Conservation (phyloP, 2,113 vertebrate species). For the Ailurus styani region DNA sequence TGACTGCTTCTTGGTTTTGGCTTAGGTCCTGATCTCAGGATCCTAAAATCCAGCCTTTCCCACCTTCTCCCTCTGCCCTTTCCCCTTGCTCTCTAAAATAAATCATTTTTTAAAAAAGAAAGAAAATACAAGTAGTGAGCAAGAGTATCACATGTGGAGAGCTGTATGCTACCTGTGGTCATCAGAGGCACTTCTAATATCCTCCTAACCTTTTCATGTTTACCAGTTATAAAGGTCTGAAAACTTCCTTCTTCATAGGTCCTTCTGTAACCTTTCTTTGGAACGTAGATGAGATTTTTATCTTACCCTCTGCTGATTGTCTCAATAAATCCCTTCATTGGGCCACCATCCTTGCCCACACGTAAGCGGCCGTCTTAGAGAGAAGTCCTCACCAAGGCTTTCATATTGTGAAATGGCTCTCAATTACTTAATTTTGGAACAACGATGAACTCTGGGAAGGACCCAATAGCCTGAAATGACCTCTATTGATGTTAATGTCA, state of each 20-base stretch:
- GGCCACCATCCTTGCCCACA: neutral
- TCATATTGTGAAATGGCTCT: neutral
- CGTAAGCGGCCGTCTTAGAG: neutral
- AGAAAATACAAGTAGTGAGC: neutral
- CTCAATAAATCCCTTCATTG: neutral
- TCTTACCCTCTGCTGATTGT: neutral
- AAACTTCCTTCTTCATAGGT: neutral
- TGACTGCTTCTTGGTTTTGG: neutral
- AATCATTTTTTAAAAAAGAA: neutral
- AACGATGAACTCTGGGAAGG: neutral
- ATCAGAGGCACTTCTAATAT: neutral
- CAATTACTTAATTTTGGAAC: neutral
- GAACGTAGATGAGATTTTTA: neutral
- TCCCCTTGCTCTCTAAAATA: neutral
- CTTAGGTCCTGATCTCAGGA: neutral
- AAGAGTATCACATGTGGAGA: neutral
- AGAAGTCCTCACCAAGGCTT: neutral
- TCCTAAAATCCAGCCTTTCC: neutral
- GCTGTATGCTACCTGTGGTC: fast-evolving
- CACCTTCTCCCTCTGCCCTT: neutral
- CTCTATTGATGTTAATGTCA: neutral
- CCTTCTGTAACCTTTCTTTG: neutral
- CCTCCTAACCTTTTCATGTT: neutral
- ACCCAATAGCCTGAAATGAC: neutral
- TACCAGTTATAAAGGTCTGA: neutral